Conservation (phyloP, 2,797 vertebrate genomes). For the Gymnodraco acuticeps region DNA sequence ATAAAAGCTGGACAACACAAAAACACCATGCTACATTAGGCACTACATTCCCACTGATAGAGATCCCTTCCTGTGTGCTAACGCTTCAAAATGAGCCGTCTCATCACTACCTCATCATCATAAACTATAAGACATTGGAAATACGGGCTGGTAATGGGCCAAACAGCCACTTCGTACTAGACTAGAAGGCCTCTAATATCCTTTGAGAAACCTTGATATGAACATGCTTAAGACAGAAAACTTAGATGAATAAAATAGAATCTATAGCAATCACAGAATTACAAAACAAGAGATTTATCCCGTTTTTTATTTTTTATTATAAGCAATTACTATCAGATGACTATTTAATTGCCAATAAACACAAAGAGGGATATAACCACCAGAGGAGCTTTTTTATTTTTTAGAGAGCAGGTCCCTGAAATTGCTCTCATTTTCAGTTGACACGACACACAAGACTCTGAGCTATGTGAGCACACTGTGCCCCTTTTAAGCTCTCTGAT, state of each 20-base stretch:
- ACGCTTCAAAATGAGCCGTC: conserved; percentile 50
- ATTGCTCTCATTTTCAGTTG: conserved; percentile 46
- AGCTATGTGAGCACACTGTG: conserved; percentile 24
- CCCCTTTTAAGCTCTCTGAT: conserved; percentile 31
- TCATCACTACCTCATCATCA: conserved; percentile 51
- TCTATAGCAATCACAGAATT: neutral
- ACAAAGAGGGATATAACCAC: neutral
- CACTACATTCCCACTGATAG: conserved; percentile 57
- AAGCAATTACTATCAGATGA: neutral
- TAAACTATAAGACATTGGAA: conserved; percentile 56
- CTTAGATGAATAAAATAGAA: neutral
- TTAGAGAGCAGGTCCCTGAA: conserved; percentile 7
- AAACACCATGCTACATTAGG: conserved; percentile 63
- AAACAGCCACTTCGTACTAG: conserved; percentile 44
- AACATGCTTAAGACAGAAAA: neutral
- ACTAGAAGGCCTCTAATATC: conserved; percentile 33
- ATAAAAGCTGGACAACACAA: conserved; percentile 39
- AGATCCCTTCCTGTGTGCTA: conserved; percentile 64
- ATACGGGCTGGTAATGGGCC: conserved; percentile 57
- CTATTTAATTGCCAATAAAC: conserved; percentile 2
- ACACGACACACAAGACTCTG: conserved; percentile 18
- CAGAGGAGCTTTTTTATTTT: neutral
- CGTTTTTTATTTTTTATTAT: conserved; percentile 1
- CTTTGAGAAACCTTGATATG: conserved; percentile 17
- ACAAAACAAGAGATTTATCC: neutral